These are phyloP conservation scores for Sarcophilus harrisii DNA, from an alignment of 2,797 vertebrate species.

Conservation along the genomic window DNA sequence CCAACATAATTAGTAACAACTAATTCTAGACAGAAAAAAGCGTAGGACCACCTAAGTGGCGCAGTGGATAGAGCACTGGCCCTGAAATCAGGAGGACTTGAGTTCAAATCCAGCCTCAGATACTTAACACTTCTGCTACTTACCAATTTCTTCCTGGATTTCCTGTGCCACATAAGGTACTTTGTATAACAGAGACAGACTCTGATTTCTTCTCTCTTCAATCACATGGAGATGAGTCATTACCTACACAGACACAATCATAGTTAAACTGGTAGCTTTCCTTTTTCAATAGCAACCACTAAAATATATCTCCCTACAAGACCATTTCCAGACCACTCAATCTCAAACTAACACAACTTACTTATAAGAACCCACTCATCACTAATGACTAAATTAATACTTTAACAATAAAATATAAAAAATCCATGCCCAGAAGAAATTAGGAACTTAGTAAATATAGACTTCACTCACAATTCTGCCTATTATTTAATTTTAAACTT, in stretches of 20 bases:
- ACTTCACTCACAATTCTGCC: background rate
- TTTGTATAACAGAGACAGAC: slow-evolving; percentile 97
- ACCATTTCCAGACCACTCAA: background rate
- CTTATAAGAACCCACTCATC: background rate
- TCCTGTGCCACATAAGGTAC: slow-evolving; percentile 97
- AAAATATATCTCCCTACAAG: background rate
- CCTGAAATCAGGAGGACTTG: no score
- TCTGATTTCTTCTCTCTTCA: slow-evolving; percentile 98
- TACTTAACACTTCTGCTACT: slow-evolving; percentile 55
- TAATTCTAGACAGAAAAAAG: background rate
- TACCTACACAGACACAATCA: slow-evolving; percentile 86
- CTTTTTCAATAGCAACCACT: background rate
- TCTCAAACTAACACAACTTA: background rate
- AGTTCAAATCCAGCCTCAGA: no score
- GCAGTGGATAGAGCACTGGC: no score
- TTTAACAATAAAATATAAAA: background rate
- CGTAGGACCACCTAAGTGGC: no score
- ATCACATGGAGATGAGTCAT: slow-evolving; percentile 99
- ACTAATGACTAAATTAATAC: background rate
- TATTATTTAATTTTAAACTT: background rate
- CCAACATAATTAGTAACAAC: background rate
- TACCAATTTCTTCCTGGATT: slow-evolving; percentile 97
- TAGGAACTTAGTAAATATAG: background rate
- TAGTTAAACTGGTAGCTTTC: slow-evolving; percentile 20
- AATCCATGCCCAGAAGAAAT: background rate